phyloP scores from a whole-genome alignment of 1,140 invertebrate species.

The Bombus terrestris region DNA sequence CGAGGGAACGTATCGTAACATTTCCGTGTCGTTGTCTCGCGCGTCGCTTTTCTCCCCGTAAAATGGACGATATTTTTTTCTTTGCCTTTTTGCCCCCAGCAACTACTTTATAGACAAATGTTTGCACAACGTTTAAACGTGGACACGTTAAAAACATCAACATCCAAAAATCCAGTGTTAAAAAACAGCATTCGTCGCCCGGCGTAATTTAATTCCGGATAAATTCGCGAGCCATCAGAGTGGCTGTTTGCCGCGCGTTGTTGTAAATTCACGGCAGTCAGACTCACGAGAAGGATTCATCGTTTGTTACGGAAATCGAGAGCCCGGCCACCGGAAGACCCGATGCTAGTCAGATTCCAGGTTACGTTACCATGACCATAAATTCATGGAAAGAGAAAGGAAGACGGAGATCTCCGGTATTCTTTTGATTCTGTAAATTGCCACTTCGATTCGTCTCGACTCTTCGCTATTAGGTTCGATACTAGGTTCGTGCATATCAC shows the following conservation, averaged over 20 bases:
- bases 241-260: not conserved
- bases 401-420: slow-evolving; percentile 45
- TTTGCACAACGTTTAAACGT: not conserved
- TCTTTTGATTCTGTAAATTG: slow-evolving; percentile 72
- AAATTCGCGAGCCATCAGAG: slow-evolving; percentile 34
- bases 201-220: slow-evolving; percentile 20
- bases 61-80: not conserved
- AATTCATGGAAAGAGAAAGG: slow-evolving; percentile 70
- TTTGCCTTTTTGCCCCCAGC: too few relatives aligned
- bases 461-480: too few relatives aligned
- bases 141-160: not conserved
- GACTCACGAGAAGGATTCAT: slow-evolving; percentile 69
- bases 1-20: not conserved
- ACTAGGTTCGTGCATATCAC: rapidly evolving
- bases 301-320: slow-evolving; percentile 76
- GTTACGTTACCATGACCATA: slow-evolving; percentile 77
- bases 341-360: slow-evolving; percentile 72
- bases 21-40: not conserved
- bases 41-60: not conserved
- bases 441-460: slow-evolving; percentile 23
- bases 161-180: not conserved
- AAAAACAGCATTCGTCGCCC: not conserved
- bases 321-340: slow-evolving; percentile 61
- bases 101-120: not conserved
- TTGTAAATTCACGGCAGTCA: slow-evolving; percentile 62